Base-by-base conservation (phyloP, 2,888 invertebrate species). In the Ectemnius continuus region DNA sequence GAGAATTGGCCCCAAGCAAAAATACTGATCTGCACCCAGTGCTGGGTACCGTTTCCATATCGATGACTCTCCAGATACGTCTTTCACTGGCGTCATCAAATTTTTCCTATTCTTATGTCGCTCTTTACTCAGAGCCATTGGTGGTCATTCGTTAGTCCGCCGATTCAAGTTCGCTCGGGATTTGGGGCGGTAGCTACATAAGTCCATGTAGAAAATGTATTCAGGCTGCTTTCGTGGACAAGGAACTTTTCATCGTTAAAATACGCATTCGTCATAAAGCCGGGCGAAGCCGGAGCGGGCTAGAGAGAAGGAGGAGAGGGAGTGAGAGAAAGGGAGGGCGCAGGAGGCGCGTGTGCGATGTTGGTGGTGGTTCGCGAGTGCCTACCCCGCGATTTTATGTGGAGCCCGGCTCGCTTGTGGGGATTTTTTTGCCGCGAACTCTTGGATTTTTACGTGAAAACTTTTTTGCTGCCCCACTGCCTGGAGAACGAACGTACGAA, bases 281-380 rank as follows among this genome's bases (percentile, higher is more conserved):
- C 18, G n/a, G 46, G 26, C 28, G 36, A 20, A 62, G 64, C 18
- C 48, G n/a, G 60, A 60, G 66, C 11, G 47, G 64, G 68, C 16
- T 23, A 23, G 47, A 28, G 65, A 18, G 56, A 52, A 59, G 66
- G 65, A 59, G 66, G 65, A 66, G 68, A 45, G 56, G 61, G 69
- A 63, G 70, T 56, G 65, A 23, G 58, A 45, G 68, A 61, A 64
- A 67, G 73, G 76, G 70, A 67, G 76, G 74, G 68, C 68, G 45
- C 73, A 80, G 74, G 75, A 81, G 74, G 75, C 75, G 76, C 78
- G 8, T 36, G 36, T 36, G 36, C 36, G 8, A 11, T 11, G 36
- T 6, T 11, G 36, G 36, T 11, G 36, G 36, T 36, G 81, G 83
- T 79, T 82, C 80, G 76, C 62, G 70, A 75, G 16, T 52, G 52